Evolutionary conservation across 92 coral and sea anemone genomes (phyloP), one percentile per base, ranked within the genome.

Genomic region (Palythoa heliodiscus): DNA sequence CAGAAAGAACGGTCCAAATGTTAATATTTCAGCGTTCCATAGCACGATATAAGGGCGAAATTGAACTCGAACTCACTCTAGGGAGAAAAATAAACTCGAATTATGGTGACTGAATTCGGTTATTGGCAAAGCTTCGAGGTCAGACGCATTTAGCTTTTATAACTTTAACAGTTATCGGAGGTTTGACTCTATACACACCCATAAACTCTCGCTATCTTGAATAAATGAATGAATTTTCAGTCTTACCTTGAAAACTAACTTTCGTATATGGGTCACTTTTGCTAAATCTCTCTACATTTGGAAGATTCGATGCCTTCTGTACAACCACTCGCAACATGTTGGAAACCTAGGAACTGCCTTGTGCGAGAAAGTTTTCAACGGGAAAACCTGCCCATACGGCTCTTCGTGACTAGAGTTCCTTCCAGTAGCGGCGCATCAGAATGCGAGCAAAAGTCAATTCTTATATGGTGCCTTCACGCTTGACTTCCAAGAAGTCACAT

Each of bases 241-340:
- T 35, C 87, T 71, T 73, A 89, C 91, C 91, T 89, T 89, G 91
- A 78, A 89, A 89, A 68, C 83, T 87, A 7, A 89, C 77, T 57
- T 75, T 83, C 16, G 88, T 71, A 11, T 84, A 77, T 19, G 91
- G 91, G 63, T 89, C 91, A 53, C 91, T 89, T 57, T 89, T 89
- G 69, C 91, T 87, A 40, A 89, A 89, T 29, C 91, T 73, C 57
- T 89, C 91, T 20, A 89, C 91, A 61, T 89, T 89, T 15, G 91
- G 91, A 40, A 89, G 63, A 52, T 89, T 89, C 64, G 75, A 23
- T 11, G 91, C 88, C 79, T 47, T 64, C 73, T 80, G 61, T 19
- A 80, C 84, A 16, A 80, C 74, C 24, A 80, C 84, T n/a, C 54
- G 66, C 47, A 80, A 15, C 84, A 80, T 80, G 73, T 24, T 43